phyloP scores from a whole-genome alignment of 2,888 invertebrate species.

The Mamestra brassicae region DNA sequence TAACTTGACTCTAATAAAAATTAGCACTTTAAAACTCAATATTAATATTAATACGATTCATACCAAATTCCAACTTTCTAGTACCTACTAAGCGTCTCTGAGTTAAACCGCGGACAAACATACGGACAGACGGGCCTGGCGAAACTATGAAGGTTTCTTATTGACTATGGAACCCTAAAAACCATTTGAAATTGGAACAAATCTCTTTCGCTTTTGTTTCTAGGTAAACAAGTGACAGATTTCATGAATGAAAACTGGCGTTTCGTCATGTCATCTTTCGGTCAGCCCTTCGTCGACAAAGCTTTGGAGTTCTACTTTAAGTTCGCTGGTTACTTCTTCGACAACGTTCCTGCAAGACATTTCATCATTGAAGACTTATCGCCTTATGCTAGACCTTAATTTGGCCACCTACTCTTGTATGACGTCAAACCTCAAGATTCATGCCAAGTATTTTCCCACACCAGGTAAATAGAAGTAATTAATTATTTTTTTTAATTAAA shows the following conservation, averaged over 20 bases:
- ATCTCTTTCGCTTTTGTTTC: slow-evolving; percentile 24
- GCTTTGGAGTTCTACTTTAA: slow-evolving; percentile 67
- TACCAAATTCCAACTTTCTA: too few relatives aligned
- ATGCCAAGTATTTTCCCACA: not conserved
- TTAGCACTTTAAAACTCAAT: too few relatives aligned
- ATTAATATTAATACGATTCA: too few relatives aligned
- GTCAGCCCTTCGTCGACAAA: slow-evolving; percentile 69
- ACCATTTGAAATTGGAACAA: not conserved
- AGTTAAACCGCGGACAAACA: too few relatives aligned
- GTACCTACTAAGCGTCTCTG: too few relatives aligned
- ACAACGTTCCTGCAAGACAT: slow-evolving; percentile 67
- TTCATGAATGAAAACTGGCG: slow-evolving; percentile 71
- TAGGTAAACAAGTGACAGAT: slow-evolving; percentile 51
- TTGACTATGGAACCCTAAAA: too few relatives aligned
- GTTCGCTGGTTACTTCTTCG: slow-evolving; percentile 68
- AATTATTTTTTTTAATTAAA: slow-evolving; percentile 4
- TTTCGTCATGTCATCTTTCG: slow-evolving; percentile 66
- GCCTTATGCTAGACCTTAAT: slow-evolving; percentile 62
- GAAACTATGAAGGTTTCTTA: too few relatives aligned
- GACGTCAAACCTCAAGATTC: too few relatives aligned
- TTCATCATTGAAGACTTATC: slow-evolving; percentile 73
- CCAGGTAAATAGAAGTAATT: not conserved
- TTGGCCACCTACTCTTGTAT: not conserved
- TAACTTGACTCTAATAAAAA: too few relatives aligned
- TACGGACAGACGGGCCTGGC: too few relatives aligned